phyloP scores from a whole-genome alignment of 2,888 invertebrate genomes.

The Incurvaria masculella region DNA sequence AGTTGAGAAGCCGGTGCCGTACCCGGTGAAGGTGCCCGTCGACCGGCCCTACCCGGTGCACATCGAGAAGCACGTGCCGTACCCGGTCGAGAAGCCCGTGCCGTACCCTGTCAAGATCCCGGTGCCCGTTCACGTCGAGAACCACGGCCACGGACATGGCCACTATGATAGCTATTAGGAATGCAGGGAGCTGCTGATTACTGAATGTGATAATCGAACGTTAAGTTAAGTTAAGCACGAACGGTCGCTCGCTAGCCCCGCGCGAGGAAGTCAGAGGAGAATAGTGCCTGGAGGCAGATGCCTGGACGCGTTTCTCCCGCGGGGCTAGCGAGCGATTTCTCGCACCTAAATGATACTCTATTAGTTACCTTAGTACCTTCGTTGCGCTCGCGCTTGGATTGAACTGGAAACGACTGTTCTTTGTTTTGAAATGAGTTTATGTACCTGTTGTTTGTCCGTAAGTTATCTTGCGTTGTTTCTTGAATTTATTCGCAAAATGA shows the following conservation, averaged over 20 bases:
- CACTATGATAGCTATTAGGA: slow-evolving; percentile 54
- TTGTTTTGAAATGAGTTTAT: slow-evolving; percentile 41
- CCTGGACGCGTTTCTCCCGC: slow-evolving; percentile 17
- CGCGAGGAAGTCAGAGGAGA: slow-evolving; percentile 27
- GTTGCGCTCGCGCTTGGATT: slow-evolving; percentile 34
- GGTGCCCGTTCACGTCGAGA: slow-evolving; percentile 49
- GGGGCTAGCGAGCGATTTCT: too few species aligned
- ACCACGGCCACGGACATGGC: slow-evolving; percentile 40
- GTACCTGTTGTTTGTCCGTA: slow-evolving; percentile 55
- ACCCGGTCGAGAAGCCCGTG: slow-evolving; percentile 59
- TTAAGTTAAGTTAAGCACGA: slow-evolving; percentile 50
- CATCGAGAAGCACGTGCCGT: slow-evolving; percentile 64
- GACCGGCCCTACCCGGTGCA: slow-evolving; percentile 62
- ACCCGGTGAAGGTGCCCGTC: slow-evolving; percentile 63
- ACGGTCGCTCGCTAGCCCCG: slow-evolving; percentile 31
- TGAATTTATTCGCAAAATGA: background rate
- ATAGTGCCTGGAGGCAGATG: slow-evolving; percentile 31
- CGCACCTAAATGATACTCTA: slow-evolving; percentile 28
- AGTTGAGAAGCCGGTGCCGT: slow-evolving; percentile 63
- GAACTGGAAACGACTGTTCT: slow-evolving; percentile 38
- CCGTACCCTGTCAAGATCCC: slow-evolving; percentile 64
- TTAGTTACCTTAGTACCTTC: slow-evolving; percentile 27
- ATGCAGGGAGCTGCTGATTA: slow-evolving; percentile 48
- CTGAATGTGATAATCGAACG: slow-evolving; percentile 45
- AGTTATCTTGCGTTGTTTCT: too few species aligned